Evolutionary conservation across 2,797 vertebrate genomes (phyloP), one percentile per base, ranked within the genome.

Genomic region (Dendrocincla fuliginosa): DNA sequence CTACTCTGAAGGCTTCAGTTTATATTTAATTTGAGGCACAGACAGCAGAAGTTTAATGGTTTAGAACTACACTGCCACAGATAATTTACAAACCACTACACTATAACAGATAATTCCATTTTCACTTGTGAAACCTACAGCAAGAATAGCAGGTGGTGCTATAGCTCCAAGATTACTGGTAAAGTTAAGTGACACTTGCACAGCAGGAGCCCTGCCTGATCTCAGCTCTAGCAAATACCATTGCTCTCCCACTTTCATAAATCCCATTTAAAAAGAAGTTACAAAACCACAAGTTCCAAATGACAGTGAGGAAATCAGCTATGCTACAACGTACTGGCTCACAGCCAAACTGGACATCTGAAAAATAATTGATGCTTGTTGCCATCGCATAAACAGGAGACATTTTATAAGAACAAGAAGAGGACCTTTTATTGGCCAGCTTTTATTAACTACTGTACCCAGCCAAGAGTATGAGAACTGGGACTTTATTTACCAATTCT

Each of bases 31-130:
- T 81, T 90, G 64, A 91, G 55, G 73, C 69, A 69, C 42, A 86
- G 83, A 64, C 24, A 37, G 28, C 33, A 63, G n/a, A 92, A 73
- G 44, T 63, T 77, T 79, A 92, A 95, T 83, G 82, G 46, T 37
- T 92, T 88, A 86, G 86, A 96, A 89, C 87, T 17, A 85, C 57
- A 92, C 76, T 49, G 75, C 57, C 65, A 68, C 12, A 87, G 84
- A 78, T 83, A 74, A 96, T 91, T 93, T 96, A 92, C 79, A 95
- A 92, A 73, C 76, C 68, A 86, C 79, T 80, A 57, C 46, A 80
- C 46, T 65, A 22, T 55, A 95, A 74, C 64, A 95, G 82, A 64
- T 68, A 93, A 95, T 78, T 91, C 82, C 73, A 83, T 96, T 95
- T 91, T 93, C 82, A 87, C 84, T 86, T 89, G 50, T 1, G 2